Evolutionary conservation across 1,140 invertebrate genomes (phyloP).

Genomic region (Phymastichus coffea): DNA sequence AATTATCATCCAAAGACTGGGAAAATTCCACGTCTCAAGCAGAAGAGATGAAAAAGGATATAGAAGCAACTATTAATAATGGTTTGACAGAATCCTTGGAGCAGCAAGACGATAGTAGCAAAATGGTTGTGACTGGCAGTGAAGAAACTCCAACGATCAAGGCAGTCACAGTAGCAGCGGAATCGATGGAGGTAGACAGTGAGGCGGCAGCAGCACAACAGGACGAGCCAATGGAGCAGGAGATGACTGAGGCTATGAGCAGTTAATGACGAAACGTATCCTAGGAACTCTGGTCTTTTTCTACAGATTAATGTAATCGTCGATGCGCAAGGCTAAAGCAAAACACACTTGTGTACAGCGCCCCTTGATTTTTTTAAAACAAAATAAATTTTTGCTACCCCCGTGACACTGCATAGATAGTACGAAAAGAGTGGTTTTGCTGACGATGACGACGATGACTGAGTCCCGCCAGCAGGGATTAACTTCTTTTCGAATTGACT

Average conservation of each 20-base stretch:
- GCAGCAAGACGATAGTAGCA: constrained; percentile 8
- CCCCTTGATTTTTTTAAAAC: no score
- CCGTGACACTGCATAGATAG: no score
- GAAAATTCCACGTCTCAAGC: constrained; percentile 22
- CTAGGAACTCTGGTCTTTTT: constrained; percentile 26
- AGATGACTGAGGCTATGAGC: constrained; percentile 40
- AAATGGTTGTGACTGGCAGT: constrained; percentile 11
- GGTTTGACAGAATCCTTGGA: constrained; percentile 4
- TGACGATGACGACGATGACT: no score
- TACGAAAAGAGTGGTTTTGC: no score
- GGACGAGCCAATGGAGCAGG: constrained; percentile 52
- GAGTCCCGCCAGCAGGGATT: constrained; percentile 17
- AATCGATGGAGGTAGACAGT: constrained; percentile 52
- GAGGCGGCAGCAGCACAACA: constrained; percentile 40
- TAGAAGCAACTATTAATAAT: background rate
- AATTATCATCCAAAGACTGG: constrained; percentile 26
- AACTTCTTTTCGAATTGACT: constrained; percentile 22
- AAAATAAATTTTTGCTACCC: no score
- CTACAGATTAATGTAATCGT: constrained; percentile 28
- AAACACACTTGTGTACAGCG: no score
- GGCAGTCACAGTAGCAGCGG: constrained; percentile 27
- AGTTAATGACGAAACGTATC: constrained; percentile 46
- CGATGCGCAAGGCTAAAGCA: constrained; percentile 9
- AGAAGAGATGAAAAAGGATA: constrained; percentile 24
- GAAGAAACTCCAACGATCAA: constrained; percentile 12